These are phyloP conservation scores for Haemorhous mexicanus DNA, from an alignment of 2,113 vertebrate species.

Conservation along the genomic window DNA sequence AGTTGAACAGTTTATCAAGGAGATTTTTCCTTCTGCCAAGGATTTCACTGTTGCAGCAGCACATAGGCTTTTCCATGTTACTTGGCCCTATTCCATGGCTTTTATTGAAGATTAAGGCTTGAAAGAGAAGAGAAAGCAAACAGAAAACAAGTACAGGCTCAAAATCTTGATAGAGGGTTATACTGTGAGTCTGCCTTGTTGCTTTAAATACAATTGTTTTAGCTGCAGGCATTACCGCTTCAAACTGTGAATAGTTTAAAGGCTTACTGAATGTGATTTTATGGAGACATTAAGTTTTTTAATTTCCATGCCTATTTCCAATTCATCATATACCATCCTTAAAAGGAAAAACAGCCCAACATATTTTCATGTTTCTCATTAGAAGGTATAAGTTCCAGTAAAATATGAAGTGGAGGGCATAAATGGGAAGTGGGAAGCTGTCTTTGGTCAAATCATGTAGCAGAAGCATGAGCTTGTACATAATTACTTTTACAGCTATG, in stretches of 20 bases:
- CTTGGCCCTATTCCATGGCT: background rate
- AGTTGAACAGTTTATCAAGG: background rate
- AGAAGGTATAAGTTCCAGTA: background rate
- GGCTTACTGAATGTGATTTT: background rate
- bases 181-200: background rate
- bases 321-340: background rate
- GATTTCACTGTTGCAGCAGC: background rate
- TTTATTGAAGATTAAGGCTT: background rate
- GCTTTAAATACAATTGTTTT: constrained; percentile 15
- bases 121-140: constrained; percentile 1
- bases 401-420: background rate
- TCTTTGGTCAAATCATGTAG: background rate
- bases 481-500: background rate
- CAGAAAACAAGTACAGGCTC: constrained; percentile 7
- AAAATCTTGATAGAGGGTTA: background rate
- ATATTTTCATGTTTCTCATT: background rate
- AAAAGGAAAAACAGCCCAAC: background rate
- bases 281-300: background rate
- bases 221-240: constrained; percentile 17
- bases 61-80: background rate
- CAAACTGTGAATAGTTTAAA: constrained; percentile 31
- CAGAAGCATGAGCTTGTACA: background rate
- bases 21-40: background rate
- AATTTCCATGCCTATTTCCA: constrained; percentile 12
- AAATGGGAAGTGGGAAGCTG: background rate